These are phyloP conservation scores for Cerastoderma edule DNA, from an alignment of 2,888 invertebrate species.

Conservation along the genomic window DNA sequence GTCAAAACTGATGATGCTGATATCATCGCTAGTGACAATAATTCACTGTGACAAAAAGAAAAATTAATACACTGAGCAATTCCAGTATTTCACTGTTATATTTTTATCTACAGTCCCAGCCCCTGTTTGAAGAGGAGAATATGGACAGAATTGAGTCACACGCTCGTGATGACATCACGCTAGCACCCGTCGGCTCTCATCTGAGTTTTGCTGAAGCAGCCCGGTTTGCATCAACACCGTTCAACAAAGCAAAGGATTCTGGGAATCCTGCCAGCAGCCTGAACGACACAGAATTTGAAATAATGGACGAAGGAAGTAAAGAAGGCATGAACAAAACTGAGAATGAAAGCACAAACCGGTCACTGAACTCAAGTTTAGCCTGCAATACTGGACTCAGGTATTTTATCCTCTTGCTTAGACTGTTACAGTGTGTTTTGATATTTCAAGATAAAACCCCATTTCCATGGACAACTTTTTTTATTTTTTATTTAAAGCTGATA, in stretches of 20 bases:
- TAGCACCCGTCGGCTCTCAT: constrained; percentile 77
- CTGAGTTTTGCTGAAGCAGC: constrained; percentile 77
- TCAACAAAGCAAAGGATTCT: constrained; percentile 61
- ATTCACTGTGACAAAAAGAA: too few species aligned
- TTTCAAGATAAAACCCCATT: not conserved
- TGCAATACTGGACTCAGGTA: constrained; percentile 8
- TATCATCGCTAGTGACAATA: too few species aligned
- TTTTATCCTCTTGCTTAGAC: too few species aligned
- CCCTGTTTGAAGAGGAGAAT: constrained; percentile 61
- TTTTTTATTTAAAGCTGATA: too few species aligned
- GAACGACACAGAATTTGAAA: constrained; percentile 25
- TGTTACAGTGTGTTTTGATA: too few species aligned
- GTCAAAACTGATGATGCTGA: too few species aligned
- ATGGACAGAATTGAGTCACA: constrained; percentile 68
- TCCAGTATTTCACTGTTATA: too few species aligned
- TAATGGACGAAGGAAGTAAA: constrained; percentile 9
- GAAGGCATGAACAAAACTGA: not conserved
- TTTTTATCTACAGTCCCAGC: too few species aligned
- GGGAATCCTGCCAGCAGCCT: constrained; percentile 17
- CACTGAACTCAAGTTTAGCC: constrained; percentile 1
- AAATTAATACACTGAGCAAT: too few species aligned
- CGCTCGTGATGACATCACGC: constrained; percentile 68
- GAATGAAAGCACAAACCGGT: not conserved
- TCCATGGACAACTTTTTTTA: not conserved
- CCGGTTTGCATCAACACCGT: constrained; percentile 79